phyloP scores from a whole-genome alignment of 1,140 invertebrate species.

The Hormaphis cornu region DNA sequence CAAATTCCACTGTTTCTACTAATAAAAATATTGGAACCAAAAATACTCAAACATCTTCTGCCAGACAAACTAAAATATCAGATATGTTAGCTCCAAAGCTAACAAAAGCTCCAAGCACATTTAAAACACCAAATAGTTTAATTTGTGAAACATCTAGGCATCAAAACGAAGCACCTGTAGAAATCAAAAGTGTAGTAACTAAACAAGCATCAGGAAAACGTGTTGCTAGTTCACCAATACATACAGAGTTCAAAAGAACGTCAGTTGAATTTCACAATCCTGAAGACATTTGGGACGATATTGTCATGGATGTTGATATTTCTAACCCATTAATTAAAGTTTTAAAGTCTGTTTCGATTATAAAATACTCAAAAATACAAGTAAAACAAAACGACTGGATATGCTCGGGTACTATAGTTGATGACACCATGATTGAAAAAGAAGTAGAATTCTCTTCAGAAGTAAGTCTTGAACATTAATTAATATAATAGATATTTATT shows the following conservation, averaged over 20 bases:
- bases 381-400: constrained; percentile 26
- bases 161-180: background rate
- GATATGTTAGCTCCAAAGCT: constrained; percentile 9
- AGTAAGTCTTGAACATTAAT: constrained; percentile 8
- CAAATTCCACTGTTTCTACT: background rate
- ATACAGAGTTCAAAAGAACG: background rate
- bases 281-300: background rate
- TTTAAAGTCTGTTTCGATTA: background rate
- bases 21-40: background rate
- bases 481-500: background rate
- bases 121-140: background rate
- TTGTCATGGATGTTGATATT: background rate
- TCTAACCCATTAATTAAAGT: background rate
- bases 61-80: constrained; percentile 1
- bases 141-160: background rate
- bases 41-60: background rate
- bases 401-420: background rate
- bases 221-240: background rate
- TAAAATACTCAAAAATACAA: constrained; percentile 25
- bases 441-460: constrained; percentile 13
- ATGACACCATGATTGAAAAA: background rate
- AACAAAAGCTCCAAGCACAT: background rate
- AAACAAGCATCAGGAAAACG: background rate
- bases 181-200: background rate
- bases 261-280: background rate